These are phyloP conservation scores for Meloidogyne hapla DNA, from an alignment of 1,140 invertebrate species.

Conservation along the genomic window DNA sequence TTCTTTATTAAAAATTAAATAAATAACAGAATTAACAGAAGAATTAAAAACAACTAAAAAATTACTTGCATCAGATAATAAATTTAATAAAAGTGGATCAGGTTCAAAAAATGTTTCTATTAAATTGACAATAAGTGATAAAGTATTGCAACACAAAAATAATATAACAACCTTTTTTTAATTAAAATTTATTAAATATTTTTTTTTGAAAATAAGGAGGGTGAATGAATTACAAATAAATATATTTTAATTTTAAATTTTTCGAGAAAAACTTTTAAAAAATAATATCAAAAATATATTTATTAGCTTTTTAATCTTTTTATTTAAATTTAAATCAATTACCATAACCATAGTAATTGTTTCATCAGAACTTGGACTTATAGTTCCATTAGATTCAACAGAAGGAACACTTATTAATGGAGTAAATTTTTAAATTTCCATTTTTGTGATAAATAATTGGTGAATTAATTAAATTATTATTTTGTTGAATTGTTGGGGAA, in stretches of 20 bases:
- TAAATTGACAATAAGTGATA: constrained; percentile 60
- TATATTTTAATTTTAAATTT: too few species aligned
- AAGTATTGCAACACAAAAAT: constrained; percentile 59
- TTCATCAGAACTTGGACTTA: constrained; percentile 46
- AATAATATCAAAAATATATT: not conserved
- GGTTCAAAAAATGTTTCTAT: constrained; percentile 63
- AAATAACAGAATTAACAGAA: constrained; percentile 60
- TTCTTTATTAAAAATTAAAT: constrained; percentile 60
- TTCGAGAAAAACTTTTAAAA: too few species aligned
- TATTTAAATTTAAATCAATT: constrained; percentile 39
- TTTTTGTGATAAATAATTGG: not conserved
- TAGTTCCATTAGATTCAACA: constrained; percentile 7
- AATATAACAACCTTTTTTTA: constrained; percentile 48
- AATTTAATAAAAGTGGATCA: constrained; percentile 57
- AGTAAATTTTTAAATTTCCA: not conserved
- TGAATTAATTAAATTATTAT: not conserved
- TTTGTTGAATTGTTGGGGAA: constrained; percentile 9
- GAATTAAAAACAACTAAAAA: constrained; percentile 62
- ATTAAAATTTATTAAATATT: too few species aligned
- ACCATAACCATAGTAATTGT: constrained; percentile 63
- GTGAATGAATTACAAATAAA: too few species aligned
- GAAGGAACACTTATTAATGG: not conserved
- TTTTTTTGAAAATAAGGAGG: too few species aligned
- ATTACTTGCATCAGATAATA: constrained; percentile 60
- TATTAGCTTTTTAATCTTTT: not conserved